These are phyloP conservation scores for Anneissia japonica DNA, from an alignment of 35 echinoderm and acorn worm genomes.

Conservation along the genomic window DNA sequence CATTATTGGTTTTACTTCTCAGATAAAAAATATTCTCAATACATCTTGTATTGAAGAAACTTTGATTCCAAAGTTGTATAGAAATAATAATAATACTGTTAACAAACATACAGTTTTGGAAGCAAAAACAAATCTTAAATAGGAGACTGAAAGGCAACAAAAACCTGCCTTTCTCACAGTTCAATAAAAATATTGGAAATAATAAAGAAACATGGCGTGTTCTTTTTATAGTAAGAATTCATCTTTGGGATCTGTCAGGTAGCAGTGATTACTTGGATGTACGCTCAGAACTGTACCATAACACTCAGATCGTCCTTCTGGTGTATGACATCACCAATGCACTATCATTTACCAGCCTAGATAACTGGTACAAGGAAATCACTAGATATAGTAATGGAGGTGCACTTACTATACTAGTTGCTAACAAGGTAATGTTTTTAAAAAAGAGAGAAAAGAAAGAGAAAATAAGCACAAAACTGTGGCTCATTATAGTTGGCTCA, in stretches of 20 bases:
- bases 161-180: too few relatives aligned
- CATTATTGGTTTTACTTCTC: too few relatives aligned
- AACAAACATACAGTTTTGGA: too few relatives aligned
- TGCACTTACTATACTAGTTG: constrained; percentile 44
- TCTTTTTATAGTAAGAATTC: constrained; percentile 59
- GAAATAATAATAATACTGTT: neutral
- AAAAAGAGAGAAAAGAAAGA: too few relatives aligned
- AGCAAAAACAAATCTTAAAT: too few relatives aligned
- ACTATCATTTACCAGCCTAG: constrained; percentile 74
- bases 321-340: constrained; percentile 81
- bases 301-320: constrained; percentile 57
- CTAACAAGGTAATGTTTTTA: constrained; percentile 60
- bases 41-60: too few relatives aligned
- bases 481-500: too few relatives aligned
- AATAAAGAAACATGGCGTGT: too few relatives aligned
- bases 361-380: constrained; percentile 68
- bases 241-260: constrained; percentile 90
- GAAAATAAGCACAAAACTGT: too few relatives aligned
- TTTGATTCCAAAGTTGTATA: neutral
- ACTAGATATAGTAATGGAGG: constrained; percentile 6
- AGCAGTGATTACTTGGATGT: constrained; percentile 69
- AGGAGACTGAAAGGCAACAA: too few relatives aligned
- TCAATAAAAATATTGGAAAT: too few relatives aligned
- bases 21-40: too few relatives aligned
- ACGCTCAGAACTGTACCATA: constrained; percentile 56